Base-by-base conservation (phyloP, 2,113 vertebrate species). In the Antechinus flavipes region DNA sequence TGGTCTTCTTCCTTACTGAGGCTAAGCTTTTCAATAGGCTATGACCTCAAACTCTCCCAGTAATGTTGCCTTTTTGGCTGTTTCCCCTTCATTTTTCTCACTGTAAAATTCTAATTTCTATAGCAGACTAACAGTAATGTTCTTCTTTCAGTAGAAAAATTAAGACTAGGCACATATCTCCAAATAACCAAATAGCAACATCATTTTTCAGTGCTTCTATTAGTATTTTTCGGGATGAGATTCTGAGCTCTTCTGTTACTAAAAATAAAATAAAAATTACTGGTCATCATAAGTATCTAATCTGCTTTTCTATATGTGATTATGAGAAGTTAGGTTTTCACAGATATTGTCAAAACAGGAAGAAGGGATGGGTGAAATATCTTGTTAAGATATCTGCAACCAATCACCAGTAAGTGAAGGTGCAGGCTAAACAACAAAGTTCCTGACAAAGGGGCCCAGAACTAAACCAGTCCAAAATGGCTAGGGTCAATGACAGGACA, bases 171-270 rank as follows among this genome's bases (percentile, higher is more conserved):
- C 16, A 42, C 35, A 84, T 14, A 22, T 22, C n/a, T 84, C 6
- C 1, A 19, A 42, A 84, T 19, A 84, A 84, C 6, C 5, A 84
- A 84, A 84, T 84, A n/a, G 6, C 16, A 84, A 6, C 14, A n/a
- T 22, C 16, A 84, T 42, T 84, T 76, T 42, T 84, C 61, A 96
- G 93, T 61, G 16, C 90, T 91, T 50, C 49, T 3, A 56, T 89
- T n/a, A 89, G 94, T 94, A 55, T 46, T 58, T 93, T 26, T 90
- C 35, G 22, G 7, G 93, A 95, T 84, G 52, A 55, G 90, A 16
- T 52, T 53, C 19, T 89, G 25, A 68, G 89, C 92, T 92, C 12
- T 68, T 11, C 35, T 35, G 14, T 54, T 90, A 35, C 49, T 50
- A 8, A 50, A 50, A 50, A 50, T 50, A 54, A 94, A 95, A 90